These are phyloP conservation scores for Gouania willdenowi DNA, from an alignment of 2,797 vertebrate species.

Conservation along the genomic window DNA sequence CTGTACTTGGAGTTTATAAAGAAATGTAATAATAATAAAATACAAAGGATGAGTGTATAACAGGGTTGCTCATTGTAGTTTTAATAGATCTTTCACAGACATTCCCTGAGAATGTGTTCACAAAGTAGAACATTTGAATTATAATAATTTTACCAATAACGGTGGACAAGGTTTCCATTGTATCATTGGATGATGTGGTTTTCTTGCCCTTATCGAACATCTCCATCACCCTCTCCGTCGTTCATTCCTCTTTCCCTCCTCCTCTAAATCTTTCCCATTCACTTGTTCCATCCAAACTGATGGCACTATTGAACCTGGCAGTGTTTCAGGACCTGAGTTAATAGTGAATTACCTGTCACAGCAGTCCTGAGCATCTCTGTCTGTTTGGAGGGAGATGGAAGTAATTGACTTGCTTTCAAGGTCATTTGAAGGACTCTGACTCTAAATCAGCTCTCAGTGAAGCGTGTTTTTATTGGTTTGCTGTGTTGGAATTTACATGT, in stretches of 20 bases:
- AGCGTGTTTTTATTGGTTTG: constrained; percentile 15
- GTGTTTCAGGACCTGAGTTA: constrained; percentile 57
- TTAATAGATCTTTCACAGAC: too few relatives aligned
- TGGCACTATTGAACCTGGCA: constrained; percentile 54
- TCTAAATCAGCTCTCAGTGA: constrained; percentile 42
- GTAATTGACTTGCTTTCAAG: constrained; percentile 56
- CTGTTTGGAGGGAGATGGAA: constrained; percentile 18
- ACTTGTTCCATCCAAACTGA: constrained; percentile 20
- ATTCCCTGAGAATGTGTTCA: too few relatives aligned
- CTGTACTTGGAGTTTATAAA: too few relatives aligned
- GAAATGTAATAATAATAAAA: too few relatives aligned
- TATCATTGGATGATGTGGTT: too few relatives aligned
- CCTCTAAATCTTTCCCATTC: constrained; percentile 20
- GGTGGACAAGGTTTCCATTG: too few relatives aligned
- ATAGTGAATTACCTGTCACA: constrained; percentile 62
- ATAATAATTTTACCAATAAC: too few relatives aligned
- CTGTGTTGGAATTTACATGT: constrained; percentile 37
- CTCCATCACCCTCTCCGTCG: constrained; percentile 27
- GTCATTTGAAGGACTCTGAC: constrained; percentile 56
- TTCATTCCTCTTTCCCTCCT: constrained; percentile 1
- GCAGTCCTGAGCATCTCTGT: constrained; percentile 20
- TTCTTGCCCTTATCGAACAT: too few relatives aligned
- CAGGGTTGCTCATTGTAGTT: too few relatives aligned
- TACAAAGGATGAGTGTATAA: too few relatives aligned
- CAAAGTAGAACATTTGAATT: too few relatives aligned